phyloP scores from a whole-genome alignment of 1,140 invertebrate genomes.

The Elysia chlorotica region DNA sequence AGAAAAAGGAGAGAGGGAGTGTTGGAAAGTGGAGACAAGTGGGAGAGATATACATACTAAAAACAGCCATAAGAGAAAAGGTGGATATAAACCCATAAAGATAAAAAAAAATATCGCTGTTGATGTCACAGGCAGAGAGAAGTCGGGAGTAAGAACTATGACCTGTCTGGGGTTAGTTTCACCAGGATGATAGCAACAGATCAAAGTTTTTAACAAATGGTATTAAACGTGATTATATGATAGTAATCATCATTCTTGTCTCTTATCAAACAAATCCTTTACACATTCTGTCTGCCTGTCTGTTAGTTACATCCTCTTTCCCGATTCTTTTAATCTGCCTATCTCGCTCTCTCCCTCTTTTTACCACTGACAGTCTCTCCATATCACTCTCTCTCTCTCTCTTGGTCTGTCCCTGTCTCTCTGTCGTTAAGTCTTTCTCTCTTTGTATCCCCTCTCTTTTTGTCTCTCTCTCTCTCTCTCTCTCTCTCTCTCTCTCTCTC shows the following conservation, averaged over 20 bases:
- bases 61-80: too few species aligned
- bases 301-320: neutral
- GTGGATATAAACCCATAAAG: too few species aligned
- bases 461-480: neutral
- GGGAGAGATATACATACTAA: too few species aligned
- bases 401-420: neutral
- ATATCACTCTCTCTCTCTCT: slow-evolving; percentile 1
- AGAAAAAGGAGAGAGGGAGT: neutral
- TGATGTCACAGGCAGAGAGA: neutral
- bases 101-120: too few species aligned
- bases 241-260: neutral
- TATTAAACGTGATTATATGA: neutral
- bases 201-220: too few species aligned
- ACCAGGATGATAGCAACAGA: too few species aligned
- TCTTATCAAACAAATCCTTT: neutral
- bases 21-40: neutral
- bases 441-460: neutral
- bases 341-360: neutral
- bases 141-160: too few species aligned
- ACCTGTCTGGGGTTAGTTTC: too few species aligned
- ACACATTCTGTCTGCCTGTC: neutral
- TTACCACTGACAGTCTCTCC: neutral
- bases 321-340: neutral
- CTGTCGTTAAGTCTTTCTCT: neutral
- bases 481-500: slow-evolving; percentile 10